A percentile compares a stretch with the other conserved stretches of the same genome.
These are phyloP conservation scores for Conus ventricosus DNA, from an alignment of 1,140 invertebrate species.

Conservation along the genomic window DNA sequence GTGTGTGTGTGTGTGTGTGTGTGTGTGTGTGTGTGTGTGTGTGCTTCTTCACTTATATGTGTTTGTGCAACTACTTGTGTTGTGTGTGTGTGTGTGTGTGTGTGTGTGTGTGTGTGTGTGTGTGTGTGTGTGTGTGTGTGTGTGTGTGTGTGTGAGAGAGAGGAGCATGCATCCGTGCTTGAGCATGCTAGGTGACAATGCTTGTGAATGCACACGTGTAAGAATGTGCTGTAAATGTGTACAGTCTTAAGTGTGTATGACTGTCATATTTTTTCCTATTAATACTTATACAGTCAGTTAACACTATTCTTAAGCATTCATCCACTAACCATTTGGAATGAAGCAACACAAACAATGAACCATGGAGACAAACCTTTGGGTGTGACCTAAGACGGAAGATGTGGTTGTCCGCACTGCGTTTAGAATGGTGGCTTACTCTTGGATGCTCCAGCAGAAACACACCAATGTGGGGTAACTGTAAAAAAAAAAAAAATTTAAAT, in stretches of 20 bases:
- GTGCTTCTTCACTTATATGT: no score
- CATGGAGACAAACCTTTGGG: constrained; percentile 48
- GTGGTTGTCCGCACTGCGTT: constrained; percentile 55
- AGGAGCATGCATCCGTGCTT: no score
- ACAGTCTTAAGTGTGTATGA: not conserved
- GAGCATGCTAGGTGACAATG: not conserved
- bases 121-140: no score
- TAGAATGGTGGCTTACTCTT: constrained; percentile 50
- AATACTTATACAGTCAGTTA: no score
- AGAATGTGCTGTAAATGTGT: not conserved
- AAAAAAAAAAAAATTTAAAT: constrained; percentile 1
- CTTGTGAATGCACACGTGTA: not conserved
- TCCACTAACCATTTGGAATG: not conserved
- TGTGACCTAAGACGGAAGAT: constrained; percentile 45
- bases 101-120: no score
- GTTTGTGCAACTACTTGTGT: no score
- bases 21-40: no score
- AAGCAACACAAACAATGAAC: not conserved
- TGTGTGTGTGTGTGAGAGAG: no score
- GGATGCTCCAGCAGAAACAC: constrained; percentile 50
- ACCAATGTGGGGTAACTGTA: constrained; percentile 45
- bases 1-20: no score
- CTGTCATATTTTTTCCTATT: no score
- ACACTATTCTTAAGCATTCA: no score
- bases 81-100: no score